Base-by-base conservation (phyloP, 2,888 invertebrate genomes). In the Spisula subtruncata region DNA sequence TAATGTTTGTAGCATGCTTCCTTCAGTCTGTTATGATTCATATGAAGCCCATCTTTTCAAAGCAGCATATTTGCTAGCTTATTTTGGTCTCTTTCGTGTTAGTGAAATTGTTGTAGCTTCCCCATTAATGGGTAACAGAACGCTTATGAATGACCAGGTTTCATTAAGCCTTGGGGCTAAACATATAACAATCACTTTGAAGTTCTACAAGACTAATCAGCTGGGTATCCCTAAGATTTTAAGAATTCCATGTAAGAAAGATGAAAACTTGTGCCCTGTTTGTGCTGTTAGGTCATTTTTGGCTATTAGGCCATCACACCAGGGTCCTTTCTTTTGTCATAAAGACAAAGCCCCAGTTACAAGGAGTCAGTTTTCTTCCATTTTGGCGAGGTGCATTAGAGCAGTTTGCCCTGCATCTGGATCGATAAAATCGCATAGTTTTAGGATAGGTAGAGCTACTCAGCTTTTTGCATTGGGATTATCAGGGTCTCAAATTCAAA, bases 31-130 rank as follows among this genome's bases (percentile, higher is more conserved):
- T 25, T 51, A 51, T 29, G 51, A 51, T n/a, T 2, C 1, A 25
- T 81, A 81, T n/a, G 51, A 81, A 51, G n/a, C 48, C 4, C 46
- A 81, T 25, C n/a, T 81, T n/a, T 81, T 81, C n/a, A 20, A 25
- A 20, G 35, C 80, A 12, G 16, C 41, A 18, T 80, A 41, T 41
- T 20, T 18, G 35, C 41, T 81, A 51, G 81, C 82, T 10, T 82
- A 82, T 32, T 54, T 54, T 82, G 82, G 82, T 20, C 32, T 82
- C 12, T 82, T 82, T 82, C 25, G 82, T 14, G 82, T 82, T 12
- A 82, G 82, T 56, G 82, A 82, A 18, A 18, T 82, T 20, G 82
- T 82, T 14, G 82, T 25, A 0, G 29, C 82, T 18, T 56, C 56
- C 4, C 16, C 56, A 12, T 14, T 14, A 56, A 4, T 56, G 10